A percentile compares a stretch with the other conserved stretches of the same genome.
These are phyloP conservation scores for Pantherophis vulpinus DNA, from an alignment of 2,797 vertebrate genomes.

Conservation along the genomic window DNA sequence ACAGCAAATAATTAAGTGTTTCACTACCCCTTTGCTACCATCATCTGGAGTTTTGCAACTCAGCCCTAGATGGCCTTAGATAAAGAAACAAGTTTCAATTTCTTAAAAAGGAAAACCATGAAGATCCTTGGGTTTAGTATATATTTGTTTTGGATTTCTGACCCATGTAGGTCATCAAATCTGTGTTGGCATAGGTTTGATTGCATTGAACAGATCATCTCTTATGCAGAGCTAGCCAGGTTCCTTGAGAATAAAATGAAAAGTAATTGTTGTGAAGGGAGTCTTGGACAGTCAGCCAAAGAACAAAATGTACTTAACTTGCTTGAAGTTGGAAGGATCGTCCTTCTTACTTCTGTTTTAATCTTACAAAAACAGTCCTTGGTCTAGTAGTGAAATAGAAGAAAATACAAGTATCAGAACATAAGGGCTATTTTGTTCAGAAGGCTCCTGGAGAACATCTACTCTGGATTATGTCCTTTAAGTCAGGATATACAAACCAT, in stretches of 20 bases:
- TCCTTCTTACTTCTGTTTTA: slow-evolving; percentile 1
- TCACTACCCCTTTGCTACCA: not conserved
- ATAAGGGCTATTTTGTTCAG: slow-evolving; percentile 36
- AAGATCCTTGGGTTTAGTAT: not conserved
- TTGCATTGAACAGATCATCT: not conserved
- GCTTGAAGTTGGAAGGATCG: not conserved
- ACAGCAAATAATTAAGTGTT: not conserved
- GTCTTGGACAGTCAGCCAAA: not conserved
- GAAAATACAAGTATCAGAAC: not conserved
- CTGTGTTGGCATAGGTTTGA: not conserved
- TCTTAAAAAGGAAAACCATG: not conserved
- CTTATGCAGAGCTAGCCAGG: not conserved
- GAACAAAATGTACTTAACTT: slow-evolving; percentile 5
- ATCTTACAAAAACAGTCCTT: not conserved
- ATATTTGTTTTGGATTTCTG: not conserved
- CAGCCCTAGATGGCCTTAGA: not conserved
- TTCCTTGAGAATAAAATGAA: not conserved
- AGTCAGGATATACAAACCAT: not conserved
- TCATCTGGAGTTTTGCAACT: not conserved
- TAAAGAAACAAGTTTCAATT: not conserved
- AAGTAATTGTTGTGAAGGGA: slow-evolving; percentile 1
- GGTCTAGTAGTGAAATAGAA: not conserved
- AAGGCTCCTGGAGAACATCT: slow-evolving; percentile 31
- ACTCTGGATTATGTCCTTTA: not conserved
- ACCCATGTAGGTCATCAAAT: not conserved